Conservation (phyloP, 2,113 vertebrate species). For the Rattus norvegicus region DNA sequence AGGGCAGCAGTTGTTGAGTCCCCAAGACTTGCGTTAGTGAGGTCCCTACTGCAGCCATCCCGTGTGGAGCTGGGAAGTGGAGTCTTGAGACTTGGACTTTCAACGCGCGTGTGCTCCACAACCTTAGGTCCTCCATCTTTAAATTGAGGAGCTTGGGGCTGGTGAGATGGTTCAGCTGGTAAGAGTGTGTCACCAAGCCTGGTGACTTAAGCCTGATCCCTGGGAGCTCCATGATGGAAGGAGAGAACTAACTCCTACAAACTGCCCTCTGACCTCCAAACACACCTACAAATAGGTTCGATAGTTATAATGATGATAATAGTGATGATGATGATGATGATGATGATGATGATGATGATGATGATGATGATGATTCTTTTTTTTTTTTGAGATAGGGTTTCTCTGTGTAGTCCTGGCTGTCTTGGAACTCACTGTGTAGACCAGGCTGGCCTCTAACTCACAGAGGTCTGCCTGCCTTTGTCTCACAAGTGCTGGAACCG, state of each 20-base stretch:
- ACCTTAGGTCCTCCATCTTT: background rate
- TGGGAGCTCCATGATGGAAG: background rate
- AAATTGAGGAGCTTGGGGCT: background rate
- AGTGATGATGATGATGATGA: background rate
- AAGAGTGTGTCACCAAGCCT: background rate
- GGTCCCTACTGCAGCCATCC: background rate
- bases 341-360: background rate
- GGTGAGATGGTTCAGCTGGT: background rate
- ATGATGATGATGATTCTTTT: background rate
- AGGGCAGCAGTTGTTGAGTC: background rate
- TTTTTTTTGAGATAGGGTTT: background rate
- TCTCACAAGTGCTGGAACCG: background rate
- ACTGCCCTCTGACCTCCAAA: background rate
- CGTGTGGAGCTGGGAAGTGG: accelerated
- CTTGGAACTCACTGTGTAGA: background rate
- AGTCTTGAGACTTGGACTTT: background rate
- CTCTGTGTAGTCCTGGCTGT: background rate
- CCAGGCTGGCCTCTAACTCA: background rate
- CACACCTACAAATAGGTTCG: background rate
- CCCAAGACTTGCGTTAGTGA: background rate
- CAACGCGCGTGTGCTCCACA: background rate
- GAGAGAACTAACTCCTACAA: background rate
- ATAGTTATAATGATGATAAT: background rate
- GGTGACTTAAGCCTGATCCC: background rate
- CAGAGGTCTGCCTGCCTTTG: background rate